Evolutionary conservation across 2,797 vertebrate genomes (phyloP).

Genomic region (Borostomias antarcticus): DNA sequence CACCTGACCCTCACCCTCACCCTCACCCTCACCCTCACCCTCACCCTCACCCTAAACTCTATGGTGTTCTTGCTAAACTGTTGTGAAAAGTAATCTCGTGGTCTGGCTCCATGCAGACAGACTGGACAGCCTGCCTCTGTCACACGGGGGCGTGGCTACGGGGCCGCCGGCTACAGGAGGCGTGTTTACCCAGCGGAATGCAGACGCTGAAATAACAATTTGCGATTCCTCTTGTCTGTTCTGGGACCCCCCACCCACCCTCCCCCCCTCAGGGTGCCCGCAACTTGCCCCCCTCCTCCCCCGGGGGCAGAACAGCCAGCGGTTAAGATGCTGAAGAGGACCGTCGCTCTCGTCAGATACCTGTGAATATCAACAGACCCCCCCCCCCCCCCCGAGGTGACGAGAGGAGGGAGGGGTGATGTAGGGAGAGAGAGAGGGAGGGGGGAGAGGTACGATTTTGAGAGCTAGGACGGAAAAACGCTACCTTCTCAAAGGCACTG

Average conservation of each 20-base stretch:
- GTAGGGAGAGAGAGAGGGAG: constrained; percentile 40
- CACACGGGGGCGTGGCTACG: constrained; percentile 49
- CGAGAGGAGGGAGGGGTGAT: constrained; percentile 43
- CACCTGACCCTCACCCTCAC: too few relatives aligned
- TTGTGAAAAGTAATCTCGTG: too few relatives aligned
- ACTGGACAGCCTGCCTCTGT: too few relatives aligned
- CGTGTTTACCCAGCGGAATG: constrained; percentile 55
- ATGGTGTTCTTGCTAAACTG: too few relatives aligned
- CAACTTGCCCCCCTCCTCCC: constrained; percentile 75
- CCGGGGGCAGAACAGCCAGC: constrained; percentile 79
- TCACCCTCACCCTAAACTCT: too few relatives aligned
- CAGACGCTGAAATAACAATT: constrained; percentile 65
- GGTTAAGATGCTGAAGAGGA: constrained; percentile 80
- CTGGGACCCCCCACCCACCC: constrained; percentile 73
- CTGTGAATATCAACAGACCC: constrained; percentile 80
- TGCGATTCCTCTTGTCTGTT: constrained; percentile 70
- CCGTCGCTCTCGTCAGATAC: constrained; percentile 71
- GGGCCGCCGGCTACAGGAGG: too few relatives aligned
- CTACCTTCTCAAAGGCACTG: too few relatives aligned
- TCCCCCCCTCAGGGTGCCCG: too few relatives aligned
- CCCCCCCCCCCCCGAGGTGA: constrained; percentile 22
- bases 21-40: too few relatives aligned
- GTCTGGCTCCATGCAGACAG: too few relatives aligned
- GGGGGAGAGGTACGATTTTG: constrained; percentile 9
- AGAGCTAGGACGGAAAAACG: neutral